Base-by-base conservation (phyloP, 2,113 vertebrate genomes). In the Puffinus mauretanicus region DNA sequence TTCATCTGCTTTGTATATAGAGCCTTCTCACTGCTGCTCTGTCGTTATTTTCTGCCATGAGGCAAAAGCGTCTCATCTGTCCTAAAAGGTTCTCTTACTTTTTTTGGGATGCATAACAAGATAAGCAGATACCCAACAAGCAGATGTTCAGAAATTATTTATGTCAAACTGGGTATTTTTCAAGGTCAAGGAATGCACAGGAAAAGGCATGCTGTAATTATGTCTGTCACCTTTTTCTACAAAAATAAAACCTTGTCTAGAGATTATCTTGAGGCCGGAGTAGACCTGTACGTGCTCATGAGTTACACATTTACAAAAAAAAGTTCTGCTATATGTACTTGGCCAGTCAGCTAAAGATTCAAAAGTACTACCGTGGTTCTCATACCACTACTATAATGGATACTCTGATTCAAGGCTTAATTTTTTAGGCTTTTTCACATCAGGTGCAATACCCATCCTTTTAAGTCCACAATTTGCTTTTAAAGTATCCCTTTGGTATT, bases 181-280 rank as follows among this genome's bases (percentile, higher is more conserved):
- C 88, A 85, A 90, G 64, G 77, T 76, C 69, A 71, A 72, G 83
- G 92, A 79, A 57, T 20, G 80, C 65, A 77, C 64, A 83, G 82
- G 87, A 71, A 87, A 72, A 84, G 49, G 61, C 77, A 79, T 69
- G 83, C 65, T 95, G 57, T 32, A 66, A 55, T 88, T 29, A 82
- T 1, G 1, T 49, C 65, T 82, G 61, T 82, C 80, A 89, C 86
- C 78, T 81, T 84, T 69, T 42, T 55, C 88, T 93, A 73, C 91
- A 95, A 95, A 96, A 94, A 87, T 79, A 93, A 94, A 94, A 80
- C 73, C 75, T 76, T 75, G 91, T 70, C 51, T 62, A 27, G 73
- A 82, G 65, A n/a, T 61, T 38, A 38, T 76, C 73, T 49, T 17
- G 58, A 85, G 84, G 58, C 73, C 1, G 0, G 64, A 80, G 80